Conservation (phyloP, 1,140 invertebrate species). For the Papilio polyxenes region DNA sequence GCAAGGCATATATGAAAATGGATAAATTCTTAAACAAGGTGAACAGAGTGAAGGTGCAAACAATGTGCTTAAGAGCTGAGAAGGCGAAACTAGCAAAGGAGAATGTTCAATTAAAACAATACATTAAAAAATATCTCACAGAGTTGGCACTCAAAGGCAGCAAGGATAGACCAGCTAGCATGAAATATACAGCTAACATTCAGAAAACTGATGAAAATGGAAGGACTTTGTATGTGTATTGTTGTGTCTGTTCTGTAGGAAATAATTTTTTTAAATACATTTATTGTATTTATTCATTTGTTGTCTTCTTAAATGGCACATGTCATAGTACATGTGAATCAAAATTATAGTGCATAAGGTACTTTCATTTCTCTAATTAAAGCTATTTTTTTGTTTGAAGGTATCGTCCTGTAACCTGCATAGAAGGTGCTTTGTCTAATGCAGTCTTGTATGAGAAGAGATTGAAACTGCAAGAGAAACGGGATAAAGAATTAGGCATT, state of each 20-base stretch:
- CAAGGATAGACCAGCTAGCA: slow-evolving; percentile 65
- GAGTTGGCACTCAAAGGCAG: slow-evolving; percentile 71
- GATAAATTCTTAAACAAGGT: slow-evolving; percentile 77
- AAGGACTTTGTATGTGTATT: slow-evolving; percentile 56
- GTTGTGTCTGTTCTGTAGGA: too few species aligned
- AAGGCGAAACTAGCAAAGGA: slow-evolving; percentile 70
- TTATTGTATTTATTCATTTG: too few species aligned
- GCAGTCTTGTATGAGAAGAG: slow-evolving; percentile 75
- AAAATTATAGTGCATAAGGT: background rate
- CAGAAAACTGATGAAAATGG: slow-evolving; percentile 54
- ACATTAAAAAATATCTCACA: slow-evolving; percentile 76
- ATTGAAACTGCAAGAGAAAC: slow-evolving; percentile 61
- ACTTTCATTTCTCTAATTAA: background rate
- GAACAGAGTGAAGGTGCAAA: slow-evolving; percentile 72
- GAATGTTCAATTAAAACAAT: slow-evolving; percentile 74
- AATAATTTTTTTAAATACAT: too few species aligned
- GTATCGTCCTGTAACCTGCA: slow-evolving; percentile 76
- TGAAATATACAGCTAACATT: slow-evolving; percentile 60
- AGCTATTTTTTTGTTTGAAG: slow-evolving; percentile 49
- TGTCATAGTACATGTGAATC: background rate
- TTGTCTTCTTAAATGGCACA: too few species aligned
- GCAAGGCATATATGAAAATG: slow-evolving; percentile 73
- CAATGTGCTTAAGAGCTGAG: slow-evolving; percentile 69
- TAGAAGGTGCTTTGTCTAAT: slow-evolving; percentile 76
- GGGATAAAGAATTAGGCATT: slow-evolving; percentile 57